phyloP scores from a whole-genome alignment of 1,140 invertebrate genomes.

The Drosophila varians region DNA sequence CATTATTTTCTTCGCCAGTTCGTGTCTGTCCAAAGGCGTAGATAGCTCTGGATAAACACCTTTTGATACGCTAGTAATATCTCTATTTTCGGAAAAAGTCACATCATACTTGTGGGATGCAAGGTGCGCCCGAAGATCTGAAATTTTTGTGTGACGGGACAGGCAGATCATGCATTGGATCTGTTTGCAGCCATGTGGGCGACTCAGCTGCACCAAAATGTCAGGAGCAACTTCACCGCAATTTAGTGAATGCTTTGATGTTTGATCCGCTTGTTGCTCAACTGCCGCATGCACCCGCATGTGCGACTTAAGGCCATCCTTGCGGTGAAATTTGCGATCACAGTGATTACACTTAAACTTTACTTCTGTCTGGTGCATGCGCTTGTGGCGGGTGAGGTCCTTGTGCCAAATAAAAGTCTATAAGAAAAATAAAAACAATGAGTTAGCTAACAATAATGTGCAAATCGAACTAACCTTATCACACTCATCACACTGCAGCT shows the following conservation, averaged over 20 bases:
- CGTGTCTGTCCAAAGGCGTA: constrained; percentile 10
- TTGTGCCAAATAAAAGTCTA: constrained; percentile 84
- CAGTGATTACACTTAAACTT: constrained; percentile 84
- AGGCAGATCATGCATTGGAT: constrained; percentile 79
- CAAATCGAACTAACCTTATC: constrained; percentile 66
- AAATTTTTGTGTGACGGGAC: constrained; percentile 64
- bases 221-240: not conserved
- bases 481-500: constrained; percentile 84
- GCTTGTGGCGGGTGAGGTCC: constrained; percentile 84
- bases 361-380: constrained; percentile 83
- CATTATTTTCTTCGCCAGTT: constrained; percentile 52
- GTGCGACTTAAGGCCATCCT: constrained; percentile 83
- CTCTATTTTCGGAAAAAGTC: constrained; percentile 17
- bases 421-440: not conserved
- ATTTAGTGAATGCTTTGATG: not conserved
- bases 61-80: constrained; percentile 24
- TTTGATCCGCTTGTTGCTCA: not conserved
- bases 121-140: constrained; percentile 64
- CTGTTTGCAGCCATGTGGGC: constrained; percentile 68
- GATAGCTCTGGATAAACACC: constrained; percentile 61
- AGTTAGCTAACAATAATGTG: not conserved
- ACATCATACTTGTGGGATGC: constrained; percentile 42
- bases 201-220: constrained; percentile 35
- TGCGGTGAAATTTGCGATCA: constrained; percentile 85
- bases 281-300: constrained; percentile 51